Percentiles rank a stretch among this genome's conserved stretches.
These are phyloP conservation scores for Andricus grossulariae DNA, from an alignment of 1,140 invertebrate genomes.

Conservation along the genomic window DNA sequence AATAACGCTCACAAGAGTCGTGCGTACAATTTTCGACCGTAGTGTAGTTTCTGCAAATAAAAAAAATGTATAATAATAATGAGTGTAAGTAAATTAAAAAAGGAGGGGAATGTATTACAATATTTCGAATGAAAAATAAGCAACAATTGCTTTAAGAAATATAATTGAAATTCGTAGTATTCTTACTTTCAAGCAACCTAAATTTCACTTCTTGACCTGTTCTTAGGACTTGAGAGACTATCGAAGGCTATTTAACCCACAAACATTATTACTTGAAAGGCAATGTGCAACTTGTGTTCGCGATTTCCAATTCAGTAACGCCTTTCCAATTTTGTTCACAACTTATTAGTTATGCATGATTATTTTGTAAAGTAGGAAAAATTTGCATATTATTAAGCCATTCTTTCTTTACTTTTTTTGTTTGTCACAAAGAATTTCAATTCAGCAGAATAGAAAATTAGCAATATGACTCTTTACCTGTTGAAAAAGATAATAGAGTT, in stretches of 20 bases:
- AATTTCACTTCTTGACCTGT: conserved; percentile 39
- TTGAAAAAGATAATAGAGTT: no score
- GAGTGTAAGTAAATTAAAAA: no score
- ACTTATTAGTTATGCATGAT: conserved; percentile 18
- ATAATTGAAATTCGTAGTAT: not conserved
- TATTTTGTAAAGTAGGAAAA: conserved; percentile 6
- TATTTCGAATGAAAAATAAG: no score
- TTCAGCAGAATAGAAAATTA: no score
- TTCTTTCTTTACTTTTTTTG: not conserved
- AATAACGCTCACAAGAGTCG: no score
- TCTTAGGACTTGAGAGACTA: not conserved
- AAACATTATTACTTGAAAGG: conserved; percentile 27
- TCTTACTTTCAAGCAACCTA: conserved; percentile 28
- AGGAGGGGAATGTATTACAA: no score
- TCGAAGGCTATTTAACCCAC: conserved; percentile 27
- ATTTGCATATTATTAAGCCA: conserved; percentile 1
- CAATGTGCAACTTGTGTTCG: not conserved
- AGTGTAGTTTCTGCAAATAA: no score
- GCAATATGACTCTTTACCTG: no score
- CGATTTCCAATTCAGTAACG: conserved; percentile 15
- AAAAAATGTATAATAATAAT: no score
- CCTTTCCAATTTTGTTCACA: conserved; percentile 17
- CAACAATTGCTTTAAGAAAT: not conserved
- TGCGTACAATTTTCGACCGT: no score
- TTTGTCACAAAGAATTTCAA: no score